Evolutionary conservation across 2,888 invertebrate genomes (phyloP), one percentile per base, ranked within the genome.

Genomic region (Drosophila kokeensis): DNA sequence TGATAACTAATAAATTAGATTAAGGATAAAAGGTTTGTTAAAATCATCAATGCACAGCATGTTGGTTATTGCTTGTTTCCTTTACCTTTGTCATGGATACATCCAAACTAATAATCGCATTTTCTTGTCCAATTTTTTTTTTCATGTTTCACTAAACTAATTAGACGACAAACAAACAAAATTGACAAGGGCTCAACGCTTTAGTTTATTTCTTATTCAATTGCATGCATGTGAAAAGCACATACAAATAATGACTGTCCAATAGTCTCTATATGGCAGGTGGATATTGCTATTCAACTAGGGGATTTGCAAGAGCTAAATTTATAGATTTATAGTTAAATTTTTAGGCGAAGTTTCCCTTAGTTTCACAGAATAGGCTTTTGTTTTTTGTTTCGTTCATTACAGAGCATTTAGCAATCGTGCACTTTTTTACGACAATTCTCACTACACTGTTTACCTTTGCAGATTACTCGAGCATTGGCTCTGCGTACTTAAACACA

Each of bases 161-260:
- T 85, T 82, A 77, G 68, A 74, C 54, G 55, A 45, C 60, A 69
- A 79, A 64, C 61, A 70, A 69, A 69, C 29, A 60, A 63, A 45
- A 53, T 50, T 29, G 61, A 21, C 42, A 50, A 55, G 32, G 61
- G 55, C 29, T 52, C 42, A 57, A 61, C 48, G 54, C 50, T 49
- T 54, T 45, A 32, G 64, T 61, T 55, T 50, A 10, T 67, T 60
- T 77, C 58, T 70, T 50, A 54, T 53, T 78, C 53, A 68, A 67
- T 48, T 49, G 15, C 38, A 40, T 34, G 48, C 48, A 15, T 29
- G 38, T 7, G 52, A 11, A n/a, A 64, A 52, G 10, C 38, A 63
- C 45, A 4, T 50, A 30, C 10, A 30, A 27, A 27, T 4, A 58
- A 40, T 18, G 38, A 7, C 13, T 11, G 1, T 6, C 5, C 13